phyloP scores from a whole-genome alignment of 2,797 vertebrate genomes.

The Onychomys leucogaster region DNA sequence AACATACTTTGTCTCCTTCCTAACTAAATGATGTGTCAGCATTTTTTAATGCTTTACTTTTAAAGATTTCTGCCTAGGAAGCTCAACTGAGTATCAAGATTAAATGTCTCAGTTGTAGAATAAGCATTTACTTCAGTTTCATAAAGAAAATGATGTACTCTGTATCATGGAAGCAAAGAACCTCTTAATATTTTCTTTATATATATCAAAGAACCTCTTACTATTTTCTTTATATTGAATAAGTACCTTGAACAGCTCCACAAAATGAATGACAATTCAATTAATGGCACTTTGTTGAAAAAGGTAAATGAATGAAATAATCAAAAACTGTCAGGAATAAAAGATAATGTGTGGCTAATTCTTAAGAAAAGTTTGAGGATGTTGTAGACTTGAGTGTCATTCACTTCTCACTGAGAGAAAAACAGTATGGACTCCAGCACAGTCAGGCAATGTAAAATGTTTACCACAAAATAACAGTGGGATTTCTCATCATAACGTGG shows the following conservation, averaged over 20 bases:
- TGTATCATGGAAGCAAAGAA: background rate
- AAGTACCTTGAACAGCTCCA: background rate
- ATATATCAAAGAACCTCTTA: background rate
- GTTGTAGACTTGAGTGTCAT: conserved; percentile 12
- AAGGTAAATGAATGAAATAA: conserved; percentile 9
- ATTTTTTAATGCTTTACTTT: conserved; percentile 17
- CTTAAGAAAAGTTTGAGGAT: background rate
- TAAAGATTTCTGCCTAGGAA: conserved; percentile 8
- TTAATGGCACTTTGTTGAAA: conserved; percentile 6
- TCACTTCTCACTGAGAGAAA: conserved; percentile 15
- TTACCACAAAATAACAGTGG: background rate
- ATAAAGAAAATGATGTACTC: background rate
- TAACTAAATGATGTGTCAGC: background rate
- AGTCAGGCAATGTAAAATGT: background rate
- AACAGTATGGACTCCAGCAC: background rate
- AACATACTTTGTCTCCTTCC: conserved; percentile 14
- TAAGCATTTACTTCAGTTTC: background rate
- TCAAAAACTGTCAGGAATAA: background rate
- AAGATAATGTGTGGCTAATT: conserved; percentile 10
- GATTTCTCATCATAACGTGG: background rate
- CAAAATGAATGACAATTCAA: conserved; percentile 15
- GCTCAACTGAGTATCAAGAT: conserved; percentile 40
- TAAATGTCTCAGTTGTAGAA: background rate
- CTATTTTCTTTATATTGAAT: conserved; percentile 6
- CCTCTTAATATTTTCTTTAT: background rate